A percentile compares a stretch with the other conserved stretches of the same genome.
Evolutionary conservation across 2,888 invertebrate genomes (phyloP).

Genomic region (Luperina testacea): DNA sequence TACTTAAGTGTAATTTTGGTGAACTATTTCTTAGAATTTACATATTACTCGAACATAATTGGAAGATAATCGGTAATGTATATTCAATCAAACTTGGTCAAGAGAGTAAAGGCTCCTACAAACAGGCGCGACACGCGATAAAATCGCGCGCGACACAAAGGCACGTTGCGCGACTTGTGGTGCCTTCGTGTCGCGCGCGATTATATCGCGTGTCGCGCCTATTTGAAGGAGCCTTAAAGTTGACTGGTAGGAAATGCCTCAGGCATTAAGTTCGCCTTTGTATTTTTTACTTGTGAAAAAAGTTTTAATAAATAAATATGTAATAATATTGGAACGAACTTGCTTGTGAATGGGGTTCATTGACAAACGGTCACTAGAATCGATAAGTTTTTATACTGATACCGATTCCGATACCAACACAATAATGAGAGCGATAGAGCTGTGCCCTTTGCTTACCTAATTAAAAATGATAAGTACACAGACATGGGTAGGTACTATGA

Average conservation of each 20-base stretch:
- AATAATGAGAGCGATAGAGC: neutral
- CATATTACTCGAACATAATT: no score
- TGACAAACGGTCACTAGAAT: neutral
- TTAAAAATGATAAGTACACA: slow-evolving; percentile 9
- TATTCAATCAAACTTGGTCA: neutral
- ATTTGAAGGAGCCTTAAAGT: no score
- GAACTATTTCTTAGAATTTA: slow-evolving; percentile 4
- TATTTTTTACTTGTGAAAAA: neutral
- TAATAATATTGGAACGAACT: neutral
- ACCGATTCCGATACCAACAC: neutral
- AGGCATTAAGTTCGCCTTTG: no score
- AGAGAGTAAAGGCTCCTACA: neutral
- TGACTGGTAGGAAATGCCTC: no score
- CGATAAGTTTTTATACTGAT: neutral
- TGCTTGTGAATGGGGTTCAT: neutral
- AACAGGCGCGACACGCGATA: no score
- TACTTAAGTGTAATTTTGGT: neutral
- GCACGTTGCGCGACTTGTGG: no score
- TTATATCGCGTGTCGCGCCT: no score
- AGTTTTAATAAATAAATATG: neutral
- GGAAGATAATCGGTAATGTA: neutral
- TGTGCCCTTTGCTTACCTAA: neutral
- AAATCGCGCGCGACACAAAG: no score
- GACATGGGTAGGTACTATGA: neutral
- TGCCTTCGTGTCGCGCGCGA: no score